phyloP scores from a whole-genome alignment of 2,797 vertebrate genomes.

The Sebastes matsubarae region DNA sequence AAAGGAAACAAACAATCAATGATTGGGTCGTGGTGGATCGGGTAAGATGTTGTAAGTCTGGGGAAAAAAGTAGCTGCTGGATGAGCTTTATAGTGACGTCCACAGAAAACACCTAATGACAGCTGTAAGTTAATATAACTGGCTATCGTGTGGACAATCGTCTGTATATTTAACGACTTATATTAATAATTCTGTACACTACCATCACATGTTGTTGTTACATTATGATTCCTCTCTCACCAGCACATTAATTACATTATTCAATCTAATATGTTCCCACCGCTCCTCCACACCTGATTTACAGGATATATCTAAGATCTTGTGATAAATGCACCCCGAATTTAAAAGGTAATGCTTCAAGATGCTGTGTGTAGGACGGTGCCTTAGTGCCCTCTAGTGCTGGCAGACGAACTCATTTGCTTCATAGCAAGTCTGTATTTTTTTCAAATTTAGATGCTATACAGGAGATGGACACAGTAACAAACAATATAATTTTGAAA shows the following conservation, averaged over 20 bases:
- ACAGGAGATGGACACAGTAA: not conserved
- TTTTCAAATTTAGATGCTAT: not conserved
- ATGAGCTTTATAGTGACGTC: slow-evolving; percentile 7
- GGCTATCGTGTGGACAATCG: not conserved
- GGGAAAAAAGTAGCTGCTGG: not conserved
- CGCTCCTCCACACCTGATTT: not conserved
- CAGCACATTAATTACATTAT: not conserved
- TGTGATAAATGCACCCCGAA: not conserved
- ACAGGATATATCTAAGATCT: not conserved
- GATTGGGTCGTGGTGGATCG: slow-evolving; percentile 38
- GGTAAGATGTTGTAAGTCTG: slow-evolving; percentile 28
- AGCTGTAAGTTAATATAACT: not conserved
- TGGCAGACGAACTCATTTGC: not conserved
- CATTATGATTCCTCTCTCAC: not conserved
- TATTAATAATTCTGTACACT: not conserved
- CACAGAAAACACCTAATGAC: not conserved
- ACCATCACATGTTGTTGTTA: not conserved
- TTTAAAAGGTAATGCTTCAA: not conserved
- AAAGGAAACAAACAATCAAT: slow-evolving; percentile 75
- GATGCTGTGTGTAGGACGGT: slow-evolving; percentile 15
- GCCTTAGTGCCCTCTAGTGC: slow-evolving; percentile 76
- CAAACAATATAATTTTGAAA: not conserved
- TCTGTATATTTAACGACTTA: not conserved
- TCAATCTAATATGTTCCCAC: not conserved
- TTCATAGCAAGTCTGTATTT: not conserved